A percentile compares a stretch with the other conserved stretches of the same genome.
These are phyloP conservation scores for Myotis pilosus DNA, from an alignment of 2,797 vertebrate species.

Conservation along the genomic window DNA sequence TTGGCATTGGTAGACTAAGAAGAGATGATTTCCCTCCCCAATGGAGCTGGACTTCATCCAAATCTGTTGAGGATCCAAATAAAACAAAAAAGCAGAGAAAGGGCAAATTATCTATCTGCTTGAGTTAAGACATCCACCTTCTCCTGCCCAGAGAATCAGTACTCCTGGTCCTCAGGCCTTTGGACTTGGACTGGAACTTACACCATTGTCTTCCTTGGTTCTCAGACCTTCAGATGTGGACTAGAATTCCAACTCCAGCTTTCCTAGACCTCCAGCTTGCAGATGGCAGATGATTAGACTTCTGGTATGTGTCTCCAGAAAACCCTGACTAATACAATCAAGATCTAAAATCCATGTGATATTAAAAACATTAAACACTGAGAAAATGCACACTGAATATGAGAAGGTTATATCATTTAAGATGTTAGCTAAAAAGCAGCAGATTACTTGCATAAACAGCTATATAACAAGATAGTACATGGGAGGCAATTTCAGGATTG, in stretches of 20 bases:
- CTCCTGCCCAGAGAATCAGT: neutral
- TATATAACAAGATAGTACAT: neutral
- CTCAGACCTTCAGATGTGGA: neutral
- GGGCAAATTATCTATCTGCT: neutral
- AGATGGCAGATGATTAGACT: neutral
- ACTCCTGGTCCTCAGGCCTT: neutral
- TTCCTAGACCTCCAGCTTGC: neutral
- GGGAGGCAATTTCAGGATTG: neutral
- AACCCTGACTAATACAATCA: neutral
- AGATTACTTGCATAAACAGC: neutral
- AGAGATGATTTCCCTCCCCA: neutral
- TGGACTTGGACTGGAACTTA: neutral
- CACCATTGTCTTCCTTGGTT: neutral
- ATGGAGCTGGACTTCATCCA: neutral
- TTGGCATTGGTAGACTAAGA: neutral
- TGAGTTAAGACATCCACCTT: neutral
- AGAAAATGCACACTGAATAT: neutral
- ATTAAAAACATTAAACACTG: neutral
- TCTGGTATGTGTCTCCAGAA: neutral
- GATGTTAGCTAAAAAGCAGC: neutral
- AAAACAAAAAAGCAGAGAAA: neutral
- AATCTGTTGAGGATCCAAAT: neutral
- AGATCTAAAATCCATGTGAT: neutral
- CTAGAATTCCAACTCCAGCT: neutral
- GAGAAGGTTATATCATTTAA: neutral